A percentile compares a stretch with the other conserved stretches of the same genome.
These are phyloP conservation scores for Spilarctia lutea DNA, from an alignment of 2,888 invertebrate genomes.

Conservation along the genomic window DNA sequence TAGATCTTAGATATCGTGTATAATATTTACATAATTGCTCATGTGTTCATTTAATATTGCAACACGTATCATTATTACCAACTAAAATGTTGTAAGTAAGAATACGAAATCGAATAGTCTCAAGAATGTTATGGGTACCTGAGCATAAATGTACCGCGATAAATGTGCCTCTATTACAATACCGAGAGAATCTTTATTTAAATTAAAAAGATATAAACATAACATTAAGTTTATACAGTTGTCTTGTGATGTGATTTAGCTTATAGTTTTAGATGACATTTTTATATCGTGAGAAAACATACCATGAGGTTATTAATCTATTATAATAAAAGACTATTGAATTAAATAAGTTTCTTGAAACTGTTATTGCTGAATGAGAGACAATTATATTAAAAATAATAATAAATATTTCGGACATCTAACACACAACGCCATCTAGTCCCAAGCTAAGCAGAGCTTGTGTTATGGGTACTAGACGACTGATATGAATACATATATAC, in stretches of 20 bases:
- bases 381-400: not conserved
- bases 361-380: not conserved
- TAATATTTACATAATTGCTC: not conserved
- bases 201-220: not conserved
- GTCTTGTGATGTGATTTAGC: not conserved
- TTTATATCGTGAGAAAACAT: not conserved
- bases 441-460: no score
- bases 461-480: no score
- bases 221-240: not conserved
- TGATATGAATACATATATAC: no score
- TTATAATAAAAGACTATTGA: not conserved
- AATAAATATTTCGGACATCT: no score
- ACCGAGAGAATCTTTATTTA: not conserved
- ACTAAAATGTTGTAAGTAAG: not conserved
- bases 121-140: conserved; percentile 25
- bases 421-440: no score
- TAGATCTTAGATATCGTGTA: not conserved
- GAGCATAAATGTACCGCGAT: conserved; percentile 24
- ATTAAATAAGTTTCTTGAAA: not conserved
- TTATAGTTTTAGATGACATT: not conserved
- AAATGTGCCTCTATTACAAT: conserved; percentile 13
- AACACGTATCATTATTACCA: not conserved
- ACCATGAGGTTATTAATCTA: not conserved
- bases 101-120: conserved; percentile 20
- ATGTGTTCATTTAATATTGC: not conserved